Conservation (phyloP, 2,113 vertebrate genomes). For the Tragelaphus buxtoni region DNA sequence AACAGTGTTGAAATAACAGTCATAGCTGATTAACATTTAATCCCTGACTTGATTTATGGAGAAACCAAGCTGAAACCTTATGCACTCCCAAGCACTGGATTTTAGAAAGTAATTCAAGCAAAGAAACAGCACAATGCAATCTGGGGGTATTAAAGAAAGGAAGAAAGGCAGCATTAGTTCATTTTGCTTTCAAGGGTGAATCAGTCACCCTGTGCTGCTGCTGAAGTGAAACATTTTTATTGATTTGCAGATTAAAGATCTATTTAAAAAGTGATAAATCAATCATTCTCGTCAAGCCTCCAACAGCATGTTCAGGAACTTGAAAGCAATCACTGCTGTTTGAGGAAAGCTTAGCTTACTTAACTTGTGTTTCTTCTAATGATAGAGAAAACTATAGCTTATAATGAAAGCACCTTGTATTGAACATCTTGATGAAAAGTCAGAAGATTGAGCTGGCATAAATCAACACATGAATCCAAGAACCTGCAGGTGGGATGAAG, state of each 20-base stretch:
- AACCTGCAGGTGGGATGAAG: slow-evolving; percentile 73
- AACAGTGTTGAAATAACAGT: neutral
- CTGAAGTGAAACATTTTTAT: slow-evolving; percentile 75
- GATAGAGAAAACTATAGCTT: slow-evolving; percentile 72
- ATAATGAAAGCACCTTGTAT: slow-evolving; percentile 75
- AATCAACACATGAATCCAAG: slow-evolving; percentile 73
- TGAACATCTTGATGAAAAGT: slow-evolving; percentile 79
- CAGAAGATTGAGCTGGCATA: slow-evolving; percentile 74
- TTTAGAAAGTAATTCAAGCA: slow-evolving; percentile 43
- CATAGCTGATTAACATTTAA: neutral
- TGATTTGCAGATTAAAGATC: slow-evolving; percentile 79
- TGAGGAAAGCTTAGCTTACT: slow-evolving; percentile 73
- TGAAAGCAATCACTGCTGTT: slow-evolving; percentile 76
- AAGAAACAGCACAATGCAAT: slow-evolving; percentile 19
- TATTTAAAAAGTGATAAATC: slow-evolving; percentile 78
- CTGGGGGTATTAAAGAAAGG: slow-evolving; percentile 45
- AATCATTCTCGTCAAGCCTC: slow-evolving; percentile 25
- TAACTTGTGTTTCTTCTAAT: slow-evolving; percentile 76
- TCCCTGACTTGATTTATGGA: neutral
- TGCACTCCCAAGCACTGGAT: neutral
- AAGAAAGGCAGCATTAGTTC: slow-evolving; percentile 40
- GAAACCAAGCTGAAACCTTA: slow-evolving; percentile 48
- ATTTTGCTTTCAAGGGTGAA: slow-evolving; percentile 63
- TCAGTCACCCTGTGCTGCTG: slow-evolving; percentile 64
- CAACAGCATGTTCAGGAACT: slow-evolving; percentile 48